These are phyloP conservation scores for Chloropsis cyanopogon DNA, from an alignment of 2,113 vertebrate species.

Conservation along the genomic window DNA sequence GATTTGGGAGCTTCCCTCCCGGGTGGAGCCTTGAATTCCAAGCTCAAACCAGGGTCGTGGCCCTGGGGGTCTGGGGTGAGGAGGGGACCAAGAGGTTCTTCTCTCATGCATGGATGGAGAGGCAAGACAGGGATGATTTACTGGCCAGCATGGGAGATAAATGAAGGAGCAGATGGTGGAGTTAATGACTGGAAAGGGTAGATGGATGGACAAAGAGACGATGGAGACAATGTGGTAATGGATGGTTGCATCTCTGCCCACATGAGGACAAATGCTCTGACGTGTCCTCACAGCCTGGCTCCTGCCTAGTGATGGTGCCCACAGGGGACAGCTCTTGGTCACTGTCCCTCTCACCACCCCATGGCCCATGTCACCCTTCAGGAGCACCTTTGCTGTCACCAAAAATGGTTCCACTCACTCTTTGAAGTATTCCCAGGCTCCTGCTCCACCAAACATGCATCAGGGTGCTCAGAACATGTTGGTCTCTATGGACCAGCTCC, in stretches of 20 bases:
- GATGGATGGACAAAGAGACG: conserved; percentile 40
- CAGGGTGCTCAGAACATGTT: not conserved
- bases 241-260: not conserved
- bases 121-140: not conserved
- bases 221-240: not conserved
- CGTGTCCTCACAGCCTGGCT: not conserved
- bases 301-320: not conserved
- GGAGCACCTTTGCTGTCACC: not conserved
- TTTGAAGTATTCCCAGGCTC: not conserved
- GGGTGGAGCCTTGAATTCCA: not conserved
- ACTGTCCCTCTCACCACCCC: not conserved
- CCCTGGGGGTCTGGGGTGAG: not conserved
- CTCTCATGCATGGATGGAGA: not conserved
- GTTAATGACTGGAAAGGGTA: conserved; percentile 46
- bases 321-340: not conserved
- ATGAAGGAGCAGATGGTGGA: conserved; percentile 51
- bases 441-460: not conserved
- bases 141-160: not conserved
- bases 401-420: not conserved
- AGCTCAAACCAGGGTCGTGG: not conserved
- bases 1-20: not conserved
- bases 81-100: not conserved
- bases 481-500: not conserved
- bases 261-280: not conserved
- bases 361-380: not conserved